A percentile compares a stretch with the other conserved stretches of the same genome.
Conservation (phyloP, 2,888 invertebrate species). For the Cryptocephalus primarius region DNA sequence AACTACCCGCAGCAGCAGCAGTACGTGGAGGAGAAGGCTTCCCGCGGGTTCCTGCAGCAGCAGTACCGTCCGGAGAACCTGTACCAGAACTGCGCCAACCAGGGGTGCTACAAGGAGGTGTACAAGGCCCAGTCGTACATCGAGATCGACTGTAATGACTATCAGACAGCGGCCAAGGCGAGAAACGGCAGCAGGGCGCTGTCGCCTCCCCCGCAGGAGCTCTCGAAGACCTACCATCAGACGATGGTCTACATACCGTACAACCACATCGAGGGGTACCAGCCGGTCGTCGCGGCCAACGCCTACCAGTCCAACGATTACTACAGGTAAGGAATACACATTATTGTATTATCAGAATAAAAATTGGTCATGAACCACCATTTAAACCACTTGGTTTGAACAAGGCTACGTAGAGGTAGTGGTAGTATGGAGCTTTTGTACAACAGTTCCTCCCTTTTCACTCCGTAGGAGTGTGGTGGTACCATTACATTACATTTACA, state of each 20-base stretch:
- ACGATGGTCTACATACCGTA: constrained; percentile 60
- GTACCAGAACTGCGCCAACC: constrained; percentile 41
- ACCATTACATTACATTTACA: no score
- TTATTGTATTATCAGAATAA: no score
- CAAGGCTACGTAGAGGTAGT: no score
- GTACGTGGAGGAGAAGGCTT: constrained; percentile 21
- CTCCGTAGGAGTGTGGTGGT: no score
- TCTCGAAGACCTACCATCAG: constrained; percentile 51
- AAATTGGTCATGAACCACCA: no score
- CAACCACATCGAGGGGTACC: constrained; percentile 37
- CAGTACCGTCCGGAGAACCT: constrained; percentile 23
- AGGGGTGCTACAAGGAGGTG: constrained; percentile 20
- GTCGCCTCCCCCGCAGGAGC: constrained; percentile 55
- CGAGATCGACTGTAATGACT: constrained; percentile 28
- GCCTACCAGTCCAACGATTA: constrained; percentile 26
- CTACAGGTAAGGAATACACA: constrained; percentile 15
- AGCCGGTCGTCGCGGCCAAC: constrained; percentile 18
- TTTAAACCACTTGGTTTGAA: no score
- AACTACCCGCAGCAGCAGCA: constrained; percentile 21
- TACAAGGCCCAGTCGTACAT: constrained; percentile 17
- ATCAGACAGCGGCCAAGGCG: constrained; percentile 30
- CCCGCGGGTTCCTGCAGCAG: constrained; percentile 20
- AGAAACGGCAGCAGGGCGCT: constrained; percentile 49
- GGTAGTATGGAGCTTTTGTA: no score
- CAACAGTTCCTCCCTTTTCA: no score